These are phyloP conservation scores for Calyptomena viridis DNA, from an alignment of 2,113 vertebrate species.

Conservation along the genomic window DNA sequence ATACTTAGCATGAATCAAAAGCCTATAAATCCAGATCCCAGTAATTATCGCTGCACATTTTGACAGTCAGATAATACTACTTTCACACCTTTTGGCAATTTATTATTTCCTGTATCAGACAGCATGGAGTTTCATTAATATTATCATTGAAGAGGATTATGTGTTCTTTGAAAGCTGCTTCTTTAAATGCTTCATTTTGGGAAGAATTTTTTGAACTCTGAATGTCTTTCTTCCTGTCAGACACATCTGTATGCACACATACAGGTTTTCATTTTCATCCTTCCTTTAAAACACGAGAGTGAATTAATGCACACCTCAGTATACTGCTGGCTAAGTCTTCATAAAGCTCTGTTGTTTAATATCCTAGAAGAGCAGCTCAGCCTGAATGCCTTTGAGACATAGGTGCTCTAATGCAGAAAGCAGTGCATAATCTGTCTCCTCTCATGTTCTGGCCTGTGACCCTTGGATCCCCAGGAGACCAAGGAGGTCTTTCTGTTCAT, in stretches of 20 bases:
- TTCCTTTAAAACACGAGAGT: not conserved
- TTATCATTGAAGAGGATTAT: slow-evolving; percentile 1
- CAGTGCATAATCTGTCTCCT: not conserved
- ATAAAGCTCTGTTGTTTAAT: not conserved
- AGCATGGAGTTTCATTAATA: not conserved
- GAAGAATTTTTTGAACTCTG: not conserved
- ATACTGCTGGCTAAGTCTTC: not conserved
- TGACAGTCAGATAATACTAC: not conserved
- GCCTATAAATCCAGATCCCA: not conserved
- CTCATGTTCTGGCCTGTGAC: slow-evolving; percentile 1
- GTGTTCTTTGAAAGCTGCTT: slow-evolving; percentile 34
- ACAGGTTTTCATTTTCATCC: not conserved
- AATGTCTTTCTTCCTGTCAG: not conserved
- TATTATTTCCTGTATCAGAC: not conserved
- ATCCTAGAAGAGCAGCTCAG: not conserved
- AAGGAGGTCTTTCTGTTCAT: not conserved
- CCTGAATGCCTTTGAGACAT: not conserved
- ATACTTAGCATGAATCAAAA: not conserved
- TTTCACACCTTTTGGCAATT: not conserved
- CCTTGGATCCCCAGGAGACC: not conserved
- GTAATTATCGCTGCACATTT: slow-evolving; percentile 23
- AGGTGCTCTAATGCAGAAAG: slow-evolving; percentile 36
- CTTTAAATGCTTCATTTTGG: not conserved
- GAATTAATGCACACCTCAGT: not conserved
- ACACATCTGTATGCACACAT: rapidly evolving